phyloP scores from a whole-genome alignment of 1,140 invertebrate species.

The Penaeus japonicus region DNA sequence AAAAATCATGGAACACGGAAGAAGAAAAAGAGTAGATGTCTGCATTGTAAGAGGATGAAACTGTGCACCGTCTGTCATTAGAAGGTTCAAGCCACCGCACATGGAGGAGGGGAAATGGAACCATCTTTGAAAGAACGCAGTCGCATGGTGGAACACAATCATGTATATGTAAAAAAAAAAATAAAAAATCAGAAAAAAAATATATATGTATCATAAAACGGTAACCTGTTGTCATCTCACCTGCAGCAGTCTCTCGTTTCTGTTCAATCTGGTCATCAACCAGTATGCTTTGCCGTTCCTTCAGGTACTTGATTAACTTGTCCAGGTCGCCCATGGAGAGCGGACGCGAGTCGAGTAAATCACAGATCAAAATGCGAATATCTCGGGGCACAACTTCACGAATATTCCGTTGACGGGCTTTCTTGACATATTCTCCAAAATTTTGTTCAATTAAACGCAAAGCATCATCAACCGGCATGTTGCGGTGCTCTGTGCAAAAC shows the following conservation, averaged over 20 bases:
- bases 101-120: no score
- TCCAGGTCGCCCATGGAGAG: slow-evolving; percentile 59
- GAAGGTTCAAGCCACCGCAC: no score
- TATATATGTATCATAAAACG: not conserved
- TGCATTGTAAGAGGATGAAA: no score
- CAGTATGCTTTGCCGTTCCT: slow-evolving; percentile 58
- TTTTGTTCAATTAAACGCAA: slow-evolving; percentile 79
- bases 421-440: slow-evolving; percentile 77
- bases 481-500: slow-evolving; percentile 79
- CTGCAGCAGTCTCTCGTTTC: slow-evolving; percentile 59
- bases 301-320: slow-evolving; percentile 59
- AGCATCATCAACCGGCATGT: slow-evolving; percentile 93
- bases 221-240: slow-evolving; percentile 34
- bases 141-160: no score
- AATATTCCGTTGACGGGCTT: slow-evolving; percentile 56
- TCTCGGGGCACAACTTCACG: slow-evolving; percentile 58
- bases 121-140: no score
- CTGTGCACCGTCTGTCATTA: no score
- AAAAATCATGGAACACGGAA: no score
- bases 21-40: no score
- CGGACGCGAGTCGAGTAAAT: slow-evolving; percentile 57
- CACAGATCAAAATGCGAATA: slow-evolving; percentile 59
- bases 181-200: not conserved
- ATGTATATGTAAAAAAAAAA: not conserved
- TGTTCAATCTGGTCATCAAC: slow-evolving; percentile 60